Evolutionary conservation across 2,113 vertebrate species (phyloP).

Genomic region (Anarrhichthys ocellatus): DNA sequence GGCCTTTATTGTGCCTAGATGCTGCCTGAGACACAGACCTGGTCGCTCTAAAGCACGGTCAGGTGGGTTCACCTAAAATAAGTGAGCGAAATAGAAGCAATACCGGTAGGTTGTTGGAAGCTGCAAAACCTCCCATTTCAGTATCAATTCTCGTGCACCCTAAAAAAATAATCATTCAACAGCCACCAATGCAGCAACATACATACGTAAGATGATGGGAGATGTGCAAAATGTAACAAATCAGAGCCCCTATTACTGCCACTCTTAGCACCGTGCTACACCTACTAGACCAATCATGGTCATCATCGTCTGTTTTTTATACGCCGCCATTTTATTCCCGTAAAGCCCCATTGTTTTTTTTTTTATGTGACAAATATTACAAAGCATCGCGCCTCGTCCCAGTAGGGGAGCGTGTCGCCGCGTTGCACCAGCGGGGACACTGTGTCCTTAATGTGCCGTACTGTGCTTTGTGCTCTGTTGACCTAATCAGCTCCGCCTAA

Average conservation of each 20-base stretch:
- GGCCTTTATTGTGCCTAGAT: constrained; percentile 24
- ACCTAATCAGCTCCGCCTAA: constrained; percentile 56
- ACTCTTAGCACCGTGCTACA: background rate
- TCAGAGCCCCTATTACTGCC: background rate
- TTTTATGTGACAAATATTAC: constrained; percentile 34
- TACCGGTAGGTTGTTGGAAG: too few species aligned
- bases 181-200: background rate
- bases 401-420: constrained; percentile 32
- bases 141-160: background rate
- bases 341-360: background rate
- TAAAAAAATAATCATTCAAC: background rate
- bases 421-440: constrained; percentile 43
- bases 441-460: constrained; percentile 50
- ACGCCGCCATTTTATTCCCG: constrained; percentile 13
- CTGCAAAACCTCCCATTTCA: background rate
- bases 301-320: background rate
- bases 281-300: background rate
- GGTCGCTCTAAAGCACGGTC: background rate
- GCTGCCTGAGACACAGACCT: constrained; percentile 19
- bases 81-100: background rate
- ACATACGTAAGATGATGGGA: background rate
- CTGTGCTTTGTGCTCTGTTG: constrained; percentile 62
- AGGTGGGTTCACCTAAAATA: background rate
- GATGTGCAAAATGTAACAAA: background rate
- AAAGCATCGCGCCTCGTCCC: constrained; percentile 3